phyloP scores from a whole-genome alignment of 64 coral and sea anemone genomes.

The Dendrophyllia cribrosa region DNA sequence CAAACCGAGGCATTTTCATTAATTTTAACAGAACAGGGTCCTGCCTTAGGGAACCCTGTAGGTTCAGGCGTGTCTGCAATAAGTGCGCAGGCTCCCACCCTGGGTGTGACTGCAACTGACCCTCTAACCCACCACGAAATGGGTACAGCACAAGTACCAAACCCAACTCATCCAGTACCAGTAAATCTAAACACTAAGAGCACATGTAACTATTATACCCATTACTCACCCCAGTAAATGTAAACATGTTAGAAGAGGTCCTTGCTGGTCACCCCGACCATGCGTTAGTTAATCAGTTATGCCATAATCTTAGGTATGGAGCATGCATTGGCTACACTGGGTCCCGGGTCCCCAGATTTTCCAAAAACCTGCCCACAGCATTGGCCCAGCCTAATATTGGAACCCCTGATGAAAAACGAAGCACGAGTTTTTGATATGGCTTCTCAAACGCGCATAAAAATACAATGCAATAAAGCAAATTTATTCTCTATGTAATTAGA shows the following conservation, averaged over 20 bases:
- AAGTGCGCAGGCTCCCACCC: background rate
- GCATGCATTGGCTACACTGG: constrained; percentile 15
- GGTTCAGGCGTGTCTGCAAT: constrained; percentile 1
- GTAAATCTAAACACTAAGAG: background rate
- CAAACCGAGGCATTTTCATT: constrained; percentile 11
- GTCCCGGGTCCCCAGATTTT: background rate
- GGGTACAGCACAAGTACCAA: background rate
- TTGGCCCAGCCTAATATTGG: constrained; percentile 21
- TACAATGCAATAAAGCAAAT: too few species aligned
- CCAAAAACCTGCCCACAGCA: constrained; percentile 12
- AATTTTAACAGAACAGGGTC: constrained; percentile 7
- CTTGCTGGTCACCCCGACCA: constrained; percentile 10
- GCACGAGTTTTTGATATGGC: too few species aligned
- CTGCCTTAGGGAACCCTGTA: background rate
- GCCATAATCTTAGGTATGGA: background rate
- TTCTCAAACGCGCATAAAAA: too few species aligned
- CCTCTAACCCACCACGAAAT: too few species aligned
- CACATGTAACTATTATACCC: background rate
- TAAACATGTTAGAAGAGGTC: background rate
- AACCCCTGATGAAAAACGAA: too few species aligned
- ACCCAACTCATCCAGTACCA: too few species aligned
- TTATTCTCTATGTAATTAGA: too few species aligned
- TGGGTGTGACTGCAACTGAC: background rate
- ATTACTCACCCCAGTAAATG: constrained; percentile 33
- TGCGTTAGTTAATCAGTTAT: background rate